A percentile compares a stretch with the other conserved stretches of the same genome.
These are phyloP conservation scores for Bergia puertoricense DNA, from an alignment of 92 coral and sea anemone genomes.

Conservation along the genomic window DNA sequence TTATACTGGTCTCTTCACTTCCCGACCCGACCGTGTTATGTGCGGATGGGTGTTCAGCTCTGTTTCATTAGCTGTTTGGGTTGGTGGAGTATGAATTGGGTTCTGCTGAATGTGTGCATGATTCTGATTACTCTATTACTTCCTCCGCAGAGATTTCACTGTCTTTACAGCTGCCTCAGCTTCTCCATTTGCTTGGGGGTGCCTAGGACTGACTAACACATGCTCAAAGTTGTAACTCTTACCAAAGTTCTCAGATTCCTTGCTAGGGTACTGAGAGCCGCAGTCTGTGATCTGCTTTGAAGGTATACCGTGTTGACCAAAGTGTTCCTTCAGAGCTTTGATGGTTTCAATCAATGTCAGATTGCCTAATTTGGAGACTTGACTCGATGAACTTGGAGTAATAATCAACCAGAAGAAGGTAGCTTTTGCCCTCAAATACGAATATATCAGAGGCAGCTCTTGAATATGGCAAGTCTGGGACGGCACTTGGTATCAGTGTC, in stretches of 20 bases:
- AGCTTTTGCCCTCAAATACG: too few relatives aligned
- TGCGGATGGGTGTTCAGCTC: too few relatives aligned
- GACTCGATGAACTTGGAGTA: too few relatives aligned
- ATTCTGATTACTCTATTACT: conserved; percentile 50
- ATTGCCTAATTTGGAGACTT: conserved; percentile 44
- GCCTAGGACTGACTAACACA: conserved; percentile 38
- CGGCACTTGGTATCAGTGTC: conserved; percentile 59
- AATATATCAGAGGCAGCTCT: background rate
- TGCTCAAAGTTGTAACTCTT: conserved; percentile 27
- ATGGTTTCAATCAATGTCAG: conserved; percentile 9
- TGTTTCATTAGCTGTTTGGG: too few relatives aligned
- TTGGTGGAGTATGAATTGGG: too few relatives aligned
- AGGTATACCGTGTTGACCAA: conserved; percentile 52
- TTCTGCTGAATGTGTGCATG: conserved; percentile 13
- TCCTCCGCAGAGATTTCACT: background rate
- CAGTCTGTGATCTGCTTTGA: conserved; percentile 36
- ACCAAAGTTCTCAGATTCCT: conserved; percentile 17
- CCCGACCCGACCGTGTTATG: too few relatives aligned
- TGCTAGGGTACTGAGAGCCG: conserved; percentile 11
- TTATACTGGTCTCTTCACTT: too few relatives aligned
- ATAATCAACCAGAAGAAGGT: too few relatives aligned
- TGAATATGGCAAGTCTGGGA: conserved; percentile 59
- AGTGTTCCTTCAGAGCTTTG: conserved; percentile 34
- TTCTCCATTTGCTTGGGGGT: conserved; percentile 50
- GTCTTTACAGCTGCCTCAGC: background rate